A percentile compares a stretch with the other conserved stretches of the same genome.
phyloP scores from a whole-genome alignment of 2,797 vertebrate genomes.

The Pseudopleuronectes americanus region DNA sequence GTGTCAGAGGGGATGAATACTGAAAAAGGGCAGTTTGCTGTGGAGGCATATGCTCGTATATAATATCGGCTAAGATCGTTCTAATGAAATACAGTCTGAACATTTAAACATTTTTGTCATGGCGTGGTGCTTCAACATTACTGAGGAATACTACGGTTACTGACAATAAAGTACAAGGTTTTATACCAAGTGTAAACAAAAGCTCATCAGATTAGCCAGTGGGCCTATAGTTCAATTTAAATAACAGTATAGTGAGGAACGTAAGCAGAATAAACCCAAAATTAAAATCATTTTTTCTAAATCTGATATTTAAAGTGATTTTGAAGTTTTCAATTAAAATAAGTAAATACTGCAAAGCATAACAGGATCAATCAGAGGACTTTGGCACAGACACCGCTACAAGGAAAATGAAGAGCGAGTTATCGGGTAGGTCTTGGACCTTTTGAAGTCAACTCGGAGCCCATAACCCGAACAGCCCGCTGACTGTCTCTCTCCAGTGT shows the following conservation, averaged over 20 bases:
- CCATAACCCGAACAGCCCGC: constrained; percentile 26
- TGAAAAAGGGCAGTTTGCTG: neutral
- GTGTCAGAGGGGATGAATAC: constrained; percentile 4
- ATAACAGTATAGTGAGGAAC: neutral
- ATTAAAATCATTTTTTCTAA: neutral
- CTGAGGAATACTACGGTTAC: neutral
- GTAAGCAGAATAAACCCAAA: neutral
- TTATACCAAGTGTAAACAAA: neutral
- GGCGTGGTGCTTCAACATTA: neutral
- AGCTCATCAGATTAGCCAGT: neutral
- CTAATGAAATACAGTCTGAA: neutral
- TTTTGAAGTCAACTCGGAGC: constrained; percentile 26
- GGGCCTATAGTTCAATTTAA: neutral
- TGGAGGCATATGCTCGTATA: neutral
- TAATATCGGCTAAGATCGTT: neutral
- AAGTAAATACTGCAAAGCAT: neutral
- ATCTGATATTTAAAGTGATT: neutral
- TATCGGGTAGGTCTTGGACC: constrained; percentile 4
- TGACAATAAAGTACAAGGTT: neutral
- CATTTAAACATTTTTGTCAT: neutral
- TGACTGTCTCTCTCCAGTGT: constrained; percentile 35
- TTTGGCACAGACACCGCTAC: neutral
- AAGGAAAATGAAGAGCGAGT: neutral
- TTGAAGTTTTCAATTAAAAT: neutral
- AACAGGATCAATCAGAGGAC: neutral